These are phyloP conservation scores for Eptatretus atami DNA, from an alignment of 2,797 vertebrate species.

Conservation along the genomic window DNA sequence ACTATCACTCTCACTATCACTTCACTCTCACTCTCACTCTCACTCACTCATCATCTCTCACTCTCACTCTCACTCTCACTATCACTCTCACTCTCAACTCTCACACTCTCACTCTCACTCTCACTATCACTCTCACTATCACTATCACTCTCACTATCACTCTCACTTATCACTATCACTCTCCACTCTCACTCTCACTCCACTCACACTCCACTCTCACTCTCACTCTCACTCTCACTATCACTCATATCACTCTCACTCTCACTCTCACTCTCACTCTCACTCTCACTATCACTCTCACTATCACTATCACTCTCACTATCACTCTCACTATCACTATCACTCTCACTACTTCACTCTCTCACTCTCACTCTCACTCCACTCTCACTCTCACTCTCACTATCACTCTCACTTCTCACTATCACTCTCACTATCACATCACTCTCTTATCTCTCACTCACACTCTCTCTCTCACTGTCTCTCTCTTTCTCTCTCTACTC, in stretches of 20 bases:
- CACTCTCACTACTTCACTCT: neutral
- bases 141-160: neutral
- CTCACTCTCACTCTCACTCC: too few species aligned
- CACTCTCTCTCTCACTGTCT: neutral
- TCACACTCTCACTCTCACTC: neutral
- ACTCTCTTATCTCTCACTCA: neutral
- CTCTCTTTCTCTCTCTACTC: too few species aligned
- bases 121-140: neutral
- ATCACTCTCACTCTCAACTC: neutral
- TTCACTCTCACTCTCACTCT: too few species aligned
- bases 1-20: too few species aligned
- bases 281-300: neutral
- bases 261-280: neutral
- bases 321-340: neutral
- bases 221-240: neutral
- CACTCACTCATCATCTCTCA: too few species aligned
- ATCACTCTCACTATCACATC: neutral
- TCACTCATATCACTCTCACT: neutral
- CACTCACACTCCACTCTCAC: neutral
- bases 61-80: neutral
- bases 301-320: neutral
- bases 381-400: neutral
- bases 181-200: neutral
- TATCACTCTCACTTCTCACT: neutral
- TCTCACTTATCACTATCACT: neutral